Conservation (phyloP, 1,140 invertebrate species). For the Calycopis cecrops region DNA sequence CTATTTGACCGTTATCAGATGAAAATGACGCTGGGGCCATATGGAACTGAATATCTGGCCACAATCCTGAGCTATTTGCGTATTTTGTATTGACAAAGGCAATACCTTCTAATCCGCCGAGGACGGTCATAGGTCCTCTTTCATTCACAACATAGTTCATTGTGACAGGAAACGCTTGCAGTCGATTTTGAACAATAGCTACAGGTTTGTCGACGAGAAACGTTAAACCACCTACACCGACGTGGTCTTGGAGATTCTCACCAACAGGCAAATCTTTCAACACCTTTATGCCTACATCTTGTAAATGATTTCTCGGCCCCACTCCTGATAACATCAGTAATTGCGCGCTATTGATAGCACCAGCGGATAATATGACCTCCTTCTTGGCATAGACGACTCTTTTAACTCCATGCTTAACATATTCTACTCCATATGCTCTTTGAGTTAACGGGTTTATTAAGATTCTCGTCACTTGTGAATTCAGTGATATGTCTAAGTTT, state of each 20-base stretch:
- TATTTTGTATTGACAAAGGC: slow-evolving; percentile 90
- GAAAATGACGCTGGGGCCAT: slow-evolving; percentile 91
- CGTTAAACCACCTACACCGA: slow-evolving; percentile 87
- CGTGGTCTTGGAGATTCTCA: slow-evolving; percentile 88
- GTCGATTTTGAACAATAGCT: slow-evolving; percentile 82
- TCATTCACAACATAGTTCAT: slow-evolving; percentile 87
- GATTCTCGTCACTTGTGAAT: slow-evolving; percentile 83
- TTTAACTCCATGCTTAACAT: slow-evolving; percentile 80
- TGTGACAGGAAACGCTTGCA: slow-evolving; percentile 84
- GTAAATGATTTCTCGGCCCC: slow-evolving; percentile 85
- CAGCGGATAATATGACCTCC: slow-evolving; percentile 88
- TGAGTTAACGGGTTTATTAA: slow-evolving; percentile 83
- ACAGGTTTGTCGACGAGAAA: slow-evolving; percentile 87
- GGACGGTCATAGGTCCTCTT: slow-evolving; percentile 87
- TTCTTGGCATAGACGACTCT: slow-evolving; percentile 81
- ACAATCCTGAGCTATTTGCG: slow-evolving; percentile 82
- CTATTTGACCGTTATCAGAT: slow-evolving; percentile 84
- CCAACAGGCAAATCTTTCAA: slow-evolving; percentile 85
- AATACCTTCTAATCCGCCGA: slow-evolving; percentile 90
- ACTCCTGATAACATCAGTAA: slow-evolving; percentile 92
- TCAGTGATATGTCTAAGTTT: slow-evolving; percentile 88
- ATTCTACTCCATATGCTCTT: slow-evolving; percentile 85
- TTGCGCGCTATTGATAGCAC: slow-evolving; percentile 87
- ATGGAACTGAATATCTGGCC: slow-evolving; percentile 91
- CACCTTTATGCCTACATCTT: slow-evolving; percentile 81